These are phyloP conservation scores for Rhinoderma darwinii DNA, from an alignment of 2,113 vertebrate species.

Conservation along the genomic window DNA sequence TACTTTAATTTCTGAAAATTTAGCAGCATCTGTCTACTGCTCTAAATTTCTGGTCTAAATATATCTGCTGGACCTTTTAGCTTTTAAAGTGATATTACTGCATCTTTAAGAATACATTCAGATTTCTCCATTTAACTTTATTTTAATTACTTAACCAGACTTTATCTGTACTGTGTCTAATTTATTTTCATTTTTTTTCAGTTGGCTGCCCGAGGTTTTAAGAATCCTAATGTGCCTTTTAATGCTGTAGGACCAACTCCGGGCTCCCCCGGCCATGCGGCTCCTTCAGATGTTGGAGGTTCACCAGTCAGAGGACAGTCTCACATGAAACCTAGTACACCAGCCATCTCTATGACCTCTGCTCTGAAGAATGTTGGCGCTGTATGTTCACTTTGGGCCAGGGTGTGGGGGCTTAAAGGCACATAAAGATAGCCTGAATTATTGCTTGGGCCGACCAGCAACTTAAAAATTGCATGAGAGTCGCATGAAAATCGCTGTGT, in stretches of 20 bases:
- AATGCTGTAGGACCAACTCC: conserved; percentile 65
- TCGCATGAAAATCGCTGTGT: neutral
- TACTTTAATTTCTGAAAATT: too few relatives aligned
- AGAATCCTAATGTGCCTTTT: conserved; percentile 69
- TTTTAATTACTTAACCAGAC: too few relatives aligned
- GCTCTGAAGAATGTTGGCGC: conserved; percentile 92
- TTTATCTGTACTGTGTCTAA: too few relatives aligned
- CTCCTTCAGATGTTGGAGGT: conserved; percentile 68
- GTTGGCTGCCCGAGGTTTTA: conserved; percentile 82
- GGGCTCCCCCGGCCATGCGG: conserved; percentile 63
- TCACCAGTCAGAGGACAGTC: conserved; percentile 70
- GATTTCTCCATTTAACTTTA: too few relatives aligned
- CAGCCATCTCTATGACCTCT: conserved; percentile 90
- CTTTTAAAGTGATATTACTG: neutral
- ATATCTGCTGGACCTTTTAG: too few relatives aligned
- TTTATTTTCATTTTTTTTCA: conserved; percentile 62
- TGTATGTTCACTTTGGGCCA: conserved; percentile 74
- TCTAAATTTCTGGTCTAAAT: too few relatives aligned
- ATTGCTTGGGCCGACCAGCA: too few relatives aligned
- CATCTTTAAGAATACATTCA: too few relatives aligned
- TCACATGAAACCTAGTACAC: conserved; percentile 68
- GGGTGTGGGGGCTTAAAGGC: neutral
- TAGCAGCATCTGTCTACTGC: too few relatives aligned
- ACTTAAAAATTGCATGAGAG: neutral
- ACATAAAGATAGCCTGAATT: neutral